Percentiles rank a stretch among this genome's conserved stretches.
Conservation (phyloP, 1,140 invertebrate genomes). For the Rhynchophorus ferrugineus region DNA sequence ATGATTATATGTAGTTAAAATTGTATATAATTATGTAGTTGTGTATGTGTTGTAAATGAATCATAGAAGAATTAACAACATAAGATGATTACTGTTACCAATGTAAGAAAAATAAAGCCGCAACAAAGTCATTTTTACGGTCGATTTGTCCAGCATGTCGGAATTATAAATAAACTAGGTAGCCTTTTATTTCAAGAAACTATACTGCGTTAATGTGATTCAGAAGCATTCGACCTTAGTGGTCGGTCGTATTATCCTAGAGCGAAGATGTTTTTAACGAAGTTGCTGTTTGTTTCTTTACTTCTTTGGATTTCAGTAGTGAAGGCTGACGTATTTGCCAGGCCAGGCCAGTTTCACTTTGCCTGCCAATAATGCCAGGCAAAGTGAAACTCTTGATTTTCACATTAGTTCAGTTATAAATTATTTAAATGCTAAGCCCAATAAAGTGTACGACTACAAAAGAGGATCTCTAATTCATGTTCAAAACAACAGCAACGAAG, state of each 20-base stretch:
- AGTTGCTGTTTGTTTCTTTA: not conserved
- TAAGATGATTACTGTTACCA: too few species aligned
- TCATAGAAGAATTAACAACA: too few species aligned
- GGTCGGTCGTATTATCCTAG: not conserved
- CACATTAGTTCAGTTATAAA: conserved; percentile 15
- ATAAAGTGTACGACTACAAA: conserved; percentile 22
- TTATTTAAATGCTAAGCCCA: conserved; percentile 22
- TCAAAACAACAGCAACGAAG: too few species aligned
- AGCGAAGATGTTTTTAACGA: not conserved
- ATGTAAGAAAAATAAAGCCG: too few species aligned
- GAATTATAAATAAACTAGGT: not conserved
- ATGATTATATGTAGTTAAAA: too few species aligned
- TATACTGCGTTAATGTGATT: not conserved
- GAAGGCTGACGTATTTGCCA: not conserved
- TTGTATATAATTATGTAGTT: too few species aligned
- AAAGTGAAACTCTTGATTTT: conserved; percentile 26
- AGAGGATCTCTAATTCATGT: conserved; percentile 14
- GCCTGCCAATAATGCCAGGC: not conserved
- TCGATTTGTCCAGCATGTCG: not conserved
- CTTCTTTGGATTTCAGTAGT: not conserved
- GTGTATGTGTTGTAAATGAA: too few species aligned
- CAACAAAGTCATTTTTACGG: not conserved
- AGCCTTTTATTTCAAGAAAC: not conserved
- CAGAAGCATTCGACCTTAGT: too few species aligned
- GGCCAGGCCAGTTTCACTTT: too few species aligned